A percentile compares a stretch with the other conserved stretches of the same genome.
These are phyloP conservation scores for Danio jaintianensis DNA, from an alignment of 2,797 vertebrate genomes.

Conservation along the genomic window DNA sequence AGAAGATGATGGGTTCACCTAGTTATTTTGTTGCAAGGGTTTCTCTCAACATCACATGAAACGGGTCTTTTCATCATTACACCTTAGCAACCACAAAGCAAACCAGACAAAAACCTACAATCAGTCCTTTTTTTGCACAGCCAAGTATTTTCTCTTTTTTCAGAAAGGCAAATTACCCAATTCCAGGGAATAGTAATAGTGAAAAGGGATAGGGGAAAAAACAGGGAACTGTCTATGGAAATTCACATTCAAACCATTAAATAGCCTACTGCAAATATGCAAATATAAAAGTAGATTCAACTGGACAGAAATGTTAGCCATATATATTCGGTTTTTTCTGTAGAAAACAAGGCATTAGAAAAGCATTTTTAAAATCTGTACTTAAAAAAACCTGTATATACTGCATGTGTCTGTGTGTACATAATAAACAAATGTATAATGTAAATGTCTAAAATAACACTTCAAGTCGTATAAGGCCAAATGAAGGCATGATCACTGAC, in stretches of 20 bases:
- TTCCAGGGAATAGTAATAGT: not conserved
- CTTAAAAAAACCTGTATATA: no score
- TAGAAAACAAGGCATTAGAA: not conserved
- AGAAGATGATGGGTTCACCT: not conserved
- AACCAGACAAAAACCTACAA: slow-evolving; percentile 1
- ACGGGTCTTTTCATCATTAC: not conserved
- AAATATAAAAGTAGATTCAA: not conserved
- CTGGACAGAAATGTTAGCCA: not conserved
- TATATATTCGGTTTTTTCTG: not conserved
- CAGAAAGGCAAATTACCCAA: not conserved
- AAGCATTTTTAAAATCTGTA: no score
- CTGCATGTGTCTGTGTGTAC: not conserved
- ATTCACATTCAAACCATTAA: not conserved
- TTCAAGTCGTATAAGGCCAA: not conserved
- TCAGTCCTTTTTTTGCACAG: not conserved
- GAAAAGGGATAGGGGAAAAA: not conserved
- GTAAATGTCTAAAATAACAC: not conserved
- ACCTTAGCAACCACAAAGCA: not conserved
- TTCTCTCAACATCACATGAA: not conserved
- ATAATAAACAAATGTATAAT: not conserved
- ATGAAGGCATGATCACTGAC: not conserved
- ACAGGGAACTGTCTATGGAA: not conserved
- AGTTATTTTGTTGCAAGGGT: not conserved
- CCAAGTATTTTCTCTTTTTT: not conserved
- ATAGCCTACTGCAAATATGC: not conserved